A percentile compares a stretch with the other conserved stretches of the same genome.
Evolutionary conservation across 2,888 invertebrate genomes (phyloP).

Genomic region (Punctoribates punctum): DNA sequence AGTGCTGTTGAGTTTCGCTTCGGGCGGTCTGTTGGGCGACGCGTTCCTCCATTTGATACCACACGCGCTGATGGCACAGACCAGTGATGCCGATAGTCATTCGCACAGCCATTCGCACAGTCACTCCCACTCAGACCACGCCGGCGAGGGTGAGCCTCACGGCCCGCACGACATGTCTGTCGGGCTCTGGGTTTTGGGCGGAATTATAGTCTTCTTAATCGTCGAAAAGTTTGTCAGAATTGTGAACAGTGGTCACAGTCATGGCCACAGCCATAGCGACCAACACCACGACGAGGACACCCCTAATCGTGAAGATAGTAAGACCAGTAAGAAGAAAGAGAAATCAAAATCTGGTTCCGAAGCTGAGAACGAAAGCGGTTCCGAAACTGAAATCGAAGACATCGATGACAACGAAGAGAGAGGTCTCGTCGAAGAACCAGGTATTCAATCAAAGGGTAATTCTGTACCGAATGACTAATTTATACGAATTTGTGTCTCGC

Average conservation of each 20-base stretch:
- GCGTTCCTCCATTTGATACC: conserved; percentile 98
- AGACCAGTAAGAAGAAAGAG: conserved; percentile 46
- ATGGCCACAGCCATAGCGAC: conserved; percentile 53
- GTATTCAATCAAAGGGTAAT: conserved; percentile 7
- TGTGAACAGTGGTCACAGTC: conserved; percentile 77
- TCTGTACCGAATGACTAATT: not conserved
- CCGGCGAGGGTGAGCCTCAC: conserved; percentile 53
- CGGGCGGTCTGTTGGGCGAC: conserved; percentile 93
- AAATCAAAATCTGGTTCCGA: not conserved
- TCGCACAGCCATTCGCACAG: conserved; percentile 54
- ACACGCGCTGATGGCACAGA: conserved; percentile 63
- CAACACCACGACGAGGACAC: not conserved
- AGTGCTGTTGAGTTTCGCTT: conserved; percentile 85
- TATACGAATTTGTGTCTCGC: not conserved
- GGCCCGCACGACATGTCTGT: conserved; percentile 70
- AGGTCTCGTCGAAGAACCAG: not conserved
- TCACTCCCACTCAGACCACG: conserved; percentile 50
- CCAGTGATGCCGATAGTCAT: conserved; percentile 50
- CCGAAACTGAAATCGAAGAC: conserved; percentile 36
- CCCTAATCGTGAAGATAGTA: not conserved
- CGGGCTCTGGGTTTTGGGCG: conserved; percentile 88
- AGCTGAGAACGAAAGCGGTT: not conserved
- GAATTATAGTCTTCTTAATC: conserved; percentile 83
- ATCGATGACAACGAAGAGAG: not conserved
- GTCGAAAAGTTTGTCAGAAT: conserved; percentile 89